These are phyloP conservation scores for Neoaliturus tenellus DNA, from an alignment of 2,888 invertebrate species.

Conservation along the genomic window DNA sequence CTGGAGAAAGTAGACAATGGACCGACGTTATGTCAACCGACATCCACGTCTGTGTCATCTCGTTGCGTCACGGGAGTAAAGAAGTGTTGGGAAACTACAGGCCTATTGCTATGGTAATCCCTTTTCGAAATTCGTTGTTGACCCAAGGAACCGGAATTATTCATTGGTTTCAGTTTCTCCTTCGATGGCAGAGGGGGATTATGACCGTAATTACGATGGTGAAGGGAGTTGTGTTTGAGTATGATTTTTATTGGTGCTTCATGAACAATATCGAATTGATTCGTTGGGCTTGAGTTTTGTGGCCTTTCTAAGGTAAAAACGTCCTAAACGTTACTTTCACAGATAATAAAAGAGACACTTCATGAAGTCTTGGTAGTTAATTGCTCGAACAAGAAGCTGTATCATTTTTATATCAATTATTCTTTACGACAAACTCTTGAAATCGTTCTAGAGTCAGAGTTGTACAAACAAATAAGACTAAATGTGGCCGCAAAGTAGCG, in stretches of 20 bases:
- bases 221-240: background rate
- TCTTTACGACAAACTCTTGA: too few species aligned
- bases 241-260: background rate
- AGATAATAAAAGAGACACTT: too few species aligned
- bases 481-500: too few species aligned
- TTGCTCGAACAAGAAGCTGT: too few species aligned
- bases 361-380: too few species aligned
- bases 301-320: too few species aligned
- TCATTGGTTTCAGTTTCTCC: slow-evolving; percentile 19
- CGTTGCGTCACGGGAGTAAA: background rate
- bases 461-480: too few species aligned
- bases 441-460: too few species aligned
- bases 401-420: too few species aligned
- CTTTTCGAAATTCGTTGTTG: slow-evolving; percentile 11
- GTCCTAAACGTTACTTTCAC: too few species aligned
- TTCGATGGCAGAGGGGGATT: background rate
- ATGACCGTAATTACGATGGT: background rate
- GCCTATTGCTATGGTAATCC: slow-evolving; percentile 22
- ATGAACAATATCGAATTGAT: background rate
- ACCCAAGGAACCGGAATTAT: slow-evolving; percentile 17
- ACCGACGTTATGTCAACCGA: slow-evolving; percentile 30
- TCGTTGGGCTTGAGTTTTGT: too few species aligned
- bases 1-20: slow-evolving; percentile 34
- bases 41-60: slow-evolving; percentile 22
- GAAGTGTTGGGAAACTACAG: background rate